Evolutionary conservation across 2,113 vertebrate genomes (phyloP).

Genomic region (Copsychus sechellarum): DNA sequence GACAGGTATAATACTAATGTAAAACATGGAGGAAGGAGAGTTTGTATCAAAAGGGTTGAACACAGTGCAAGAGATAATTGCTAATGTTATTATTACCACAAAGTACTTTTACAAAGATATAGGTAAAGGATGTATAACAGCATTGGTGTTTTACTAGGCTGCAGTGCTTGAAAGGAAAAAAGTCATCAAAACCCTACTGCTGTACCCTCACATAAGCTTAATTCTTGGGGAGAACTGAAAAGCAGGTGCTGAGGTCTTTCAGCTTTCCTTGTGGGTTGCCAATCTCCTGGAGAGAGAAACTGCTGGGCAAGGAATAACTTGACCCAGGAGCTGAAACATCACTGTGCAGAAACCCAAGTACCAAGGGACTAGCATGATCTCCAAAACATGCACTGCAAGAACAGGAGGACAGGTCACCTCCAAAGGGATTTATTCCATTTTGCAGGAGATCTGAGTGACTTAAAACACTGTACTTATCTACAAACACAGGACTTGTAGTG

Average conservation of each 20-base stretch:
- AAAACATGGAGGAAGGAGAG: not conserved
- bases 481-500: not conserved
- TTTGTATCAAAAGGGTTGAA: not conserved
- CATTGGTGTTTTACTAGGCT: not conserved
- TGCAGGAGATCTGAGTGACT: not conserved
- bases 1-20: not conserved
- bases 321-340: not conserved
- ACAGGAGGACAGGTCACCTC: not conserved
- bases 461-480: not conserved
- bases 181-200: not conserved
- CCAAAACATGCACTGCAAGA: accelerated
- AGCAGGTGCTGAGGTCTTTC: not conserved
- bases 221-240: not conserved
- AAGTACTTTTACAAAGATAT: not conserved
- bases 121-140: not conserved
- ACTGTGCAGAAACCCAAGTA: not conserved
- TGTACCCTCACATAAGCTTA: not conserved
- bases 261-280: not conserved
- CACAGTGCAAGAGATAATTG: not conserved
- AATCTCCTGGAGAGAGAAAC: not conserved
- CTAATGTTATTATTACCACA: not conserved
- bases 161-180: not conserved
- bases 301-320: not conserved
- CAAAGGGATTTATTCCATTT: not conserved
- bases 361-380: not conserved